A percentile compares a stretch with the other conserved stretches of the same genome.
Conservation (phyloP, 1,140 invertebrate genomes). For the Lasaia peninsularis region DNA sequence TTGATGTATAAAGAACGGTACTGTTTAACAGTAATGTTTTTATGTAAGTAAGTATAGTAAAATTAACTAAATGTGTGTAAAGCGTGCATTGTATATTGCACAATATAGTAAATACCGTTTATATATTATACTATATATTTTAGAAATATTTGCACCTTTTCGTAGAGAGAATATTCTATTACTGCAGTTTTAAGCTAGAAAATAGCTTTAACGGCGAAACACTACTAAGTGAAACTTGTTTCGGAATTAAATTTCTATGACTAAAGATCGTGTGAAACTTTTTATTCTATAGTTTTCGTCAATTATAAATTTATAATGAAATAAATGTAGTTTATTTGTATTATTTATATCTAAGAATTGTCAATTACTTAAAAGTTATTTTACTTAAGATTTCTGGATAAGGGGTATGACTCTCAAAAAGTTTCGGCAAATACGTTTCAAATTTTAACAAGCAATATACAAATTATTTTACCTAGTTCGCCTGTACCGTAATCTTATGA, state of each 20-base stretch:
- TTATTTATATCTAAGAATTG: constrained; percentile 74
- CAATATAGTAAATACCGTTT: constrained; percentile 63
- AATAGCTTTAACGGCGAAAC: constrained; percentile 43
- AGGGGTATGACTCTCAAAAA: constrained; percentile 6
- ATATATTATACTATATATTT: constrained; percentile 71
- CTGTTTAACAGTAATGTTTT: constrained; percentile 70
- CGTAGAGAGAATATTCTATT: constrained; percentile 65
- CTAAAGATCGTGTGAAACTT: constrained; percentile 8
- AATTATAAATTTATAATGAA: constrained; percentile 71
- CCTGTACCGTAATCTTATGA: no score
- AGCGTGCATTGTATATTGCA: constrained; percentile 70
- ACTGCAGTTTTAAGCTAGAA: constrained; percentile 64
- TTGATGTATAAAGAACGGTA: constrained; percentile 63
- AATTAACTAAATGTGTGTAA: constrained; percentile 52
- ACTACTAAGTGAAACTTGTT: constrained; percentile 34
- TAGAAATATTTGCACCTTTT: constrained; percentile 75
- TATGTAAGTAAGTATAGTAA: constrained; percentile 57
- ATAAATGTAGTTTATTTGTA: constrained; percentile 69
- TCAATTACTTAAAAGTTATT: constrained; percentile 70
- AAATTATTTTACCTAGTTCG: no score
- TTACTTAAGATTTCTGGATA: constrained; percentile 36
- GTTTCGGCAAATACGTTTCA: no score
- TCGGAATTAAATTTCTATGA: constrained; percentile 17
- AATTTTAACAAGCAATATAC: no score
- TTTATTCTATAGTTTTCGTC: constrained; percentile 56